Evolutionary conservation across 1,140 invertebrate genomes (phyloP).

Genomic region (Drosophila pseudoananassae): DNA sequence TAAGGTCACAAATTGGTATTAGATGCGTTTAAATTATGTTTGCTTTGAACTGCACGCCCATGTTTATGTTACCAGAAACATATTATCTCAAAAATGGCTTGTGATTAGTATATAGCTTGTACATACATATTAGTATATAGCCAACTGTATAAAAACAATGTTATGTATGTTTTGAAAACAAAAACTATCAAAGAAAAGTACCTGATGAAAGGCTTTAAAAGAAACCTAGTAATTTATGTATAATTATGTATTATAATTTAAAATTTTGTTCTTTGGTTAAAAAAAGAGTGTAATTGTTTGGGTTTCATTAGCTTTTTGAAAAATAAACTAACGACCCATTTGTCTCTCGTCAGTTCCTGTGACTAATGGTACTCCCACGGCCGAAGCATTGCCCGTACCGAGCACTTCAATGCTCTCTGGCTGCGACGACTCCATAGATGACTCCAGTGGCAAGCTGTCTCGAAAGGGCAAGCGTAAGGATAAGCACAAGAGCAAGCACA

Average conservation of each 20-base stretch:
- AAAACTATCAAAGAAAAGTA: too few relatives aligned
- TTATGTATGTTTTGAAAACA: too few relatives aligned
- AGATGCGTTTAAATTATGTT: too few relatives aligned
- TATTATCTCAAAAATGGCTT: too few relatives aligned
- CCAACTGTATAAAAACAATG: too few relatives aligned
- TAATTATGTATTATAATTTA: neutral
- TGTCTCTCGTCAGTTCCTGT: conserved; percentile 25
- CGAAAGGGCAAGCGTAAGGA: conserved; percentile 88
- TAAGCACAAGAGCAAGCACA: conserved; percentile 88
- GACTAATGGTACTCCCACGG: neutral
- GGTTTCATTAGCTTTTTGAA: neutral
- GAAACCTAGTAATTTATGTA: too few relatives aligned
- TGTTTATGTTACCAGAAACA: too few relatives aligned
- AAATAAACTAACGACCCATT: neutral
- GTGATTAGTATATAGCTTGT: too few relatives aligned
- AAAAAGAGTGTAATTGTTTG: neutral
- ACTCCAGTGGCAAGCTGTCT: conserved; percentile 60
- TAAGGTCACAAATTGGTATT: too few relatives aligned
- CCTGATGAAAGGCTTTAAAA: too few relatives aligned
- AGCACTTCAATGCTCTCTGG: conserved; percentile 44
- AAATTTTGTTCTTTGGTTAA: neutral
- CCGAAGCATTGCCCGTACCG: conserved; percentile 21
- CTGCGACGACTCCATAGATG: conserved; percentile 73
- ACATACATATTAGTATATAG: too few relatives aligned
- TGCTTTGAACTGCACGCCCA: too few relatives aligned